These are phyloP conservation scores for Henricia sp. DNA, from an alignment of 53 echinoderm and acorn worm genomes.

Conservation along the genomic window DNA sequence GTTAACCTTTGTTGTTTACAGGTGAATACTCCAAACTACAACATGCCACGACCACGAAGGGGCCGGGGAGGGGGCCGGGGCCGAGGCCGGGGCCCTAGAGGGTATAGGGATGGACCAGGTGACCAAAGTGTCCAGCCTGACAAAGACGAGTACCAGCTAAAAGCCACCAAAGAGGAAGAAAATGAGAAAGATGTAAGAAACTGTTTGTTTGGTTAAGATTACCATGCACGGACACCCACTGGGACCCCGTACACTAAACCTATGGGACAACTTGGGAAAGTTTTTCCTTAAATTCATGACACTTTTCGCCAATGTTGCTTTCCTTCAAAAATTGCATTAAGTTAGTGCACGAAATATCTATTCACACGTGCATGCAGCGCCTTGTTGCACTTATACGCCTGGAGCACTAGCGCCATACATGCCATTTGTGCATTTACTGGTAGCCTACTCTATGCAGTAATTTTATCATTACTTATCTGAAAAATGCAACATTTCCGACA, in stretches of 20 bases:
- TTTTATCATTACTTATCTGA: no score
- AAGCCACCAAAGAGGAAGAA: conserved; percentile 26
- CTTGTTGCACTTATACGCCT: not conserved
- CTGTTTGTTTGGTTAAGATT: not conserved
- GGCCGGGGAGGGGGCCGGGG: not conserved
- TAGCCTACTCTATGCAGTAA: no score
- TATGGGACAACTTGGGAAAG: no score
- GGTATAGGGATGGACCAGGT: not conserved
- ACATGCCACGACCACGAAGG: conserved; percentile 11
- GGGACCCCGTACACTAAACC: no score
- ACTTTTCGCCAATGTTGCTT: not conserved
- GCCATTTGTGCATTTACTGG: not conserved
- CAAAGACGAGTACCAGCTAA: not conserved
- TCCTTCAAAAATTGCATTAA: no score
- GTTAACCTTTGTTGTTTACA: no score
- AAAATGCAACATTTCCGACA: no score
- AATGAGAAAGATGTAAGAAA: conserved; percentile 41
- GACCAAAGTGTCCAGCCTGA: not conserved
- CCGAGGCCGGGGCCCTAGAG: not conserved
- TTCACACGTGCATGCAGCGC: not conserved
- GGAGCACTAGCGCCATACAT: no score
- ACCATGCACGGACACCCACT: no score
- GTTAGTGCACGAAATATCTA: no score
- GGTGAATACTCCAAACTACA: not conserved
- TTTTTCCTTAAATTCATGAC: not conserved